Conservation (phyloP, 2,888 invertebrate genomes). For the Furcula furcula region DNA sequence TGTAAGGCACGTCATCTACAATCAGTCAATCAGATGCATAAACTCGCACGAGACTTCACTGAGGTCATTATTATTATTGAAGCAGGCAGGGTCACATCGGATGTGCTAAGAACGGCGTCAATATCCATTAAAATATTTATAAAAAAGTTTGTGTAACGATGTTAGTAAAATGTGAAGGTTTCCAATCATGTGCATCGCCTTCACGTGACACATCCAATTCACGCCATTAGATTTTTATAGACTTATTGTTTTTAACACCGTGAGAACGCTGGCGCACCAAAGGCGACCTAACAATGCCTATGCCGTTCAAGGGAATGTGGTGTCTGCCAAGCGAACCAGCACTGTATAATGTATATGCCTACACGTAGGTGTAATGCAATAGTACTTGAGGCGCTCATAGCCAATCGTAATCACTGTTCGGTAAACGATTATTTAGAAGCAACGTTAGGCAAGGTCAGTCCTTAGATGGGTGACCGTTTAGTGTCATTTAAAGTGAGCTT, state of each 20-base stretch:
- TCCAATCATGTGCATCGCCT: constrained; percentile 21
- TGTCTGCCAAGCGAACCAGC: not conserved
- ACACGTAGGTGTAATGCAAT: no score
- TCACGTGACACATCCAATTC: constrained; percentile 9
- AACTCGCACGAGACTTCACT: not conserved
- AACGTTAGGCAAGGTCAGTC: no score
- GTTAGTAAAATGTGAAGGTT: constrained; percentile 29
- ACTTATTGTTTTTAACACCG: constrained; percentile 1
- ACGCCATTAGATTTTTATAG: constrained; percentile 6
- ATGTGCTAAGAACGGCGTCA: constrained; percentile 19
- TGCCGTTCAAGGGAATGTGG: constrained; percentile 39
- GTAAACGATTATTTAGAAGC: no score
- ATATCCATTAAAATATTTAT: constrained; percentile 23
- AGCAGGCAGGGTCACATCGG: constrained; percentile 15
- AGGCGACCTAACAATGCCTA: constrained; percentile 38
- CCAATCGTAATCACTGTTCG: no score
- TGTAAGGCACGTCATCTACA: constrained; percentile 93
- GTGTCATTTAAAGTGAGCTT: no score
- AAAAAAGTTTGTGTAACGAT: constrained; percentile 12
- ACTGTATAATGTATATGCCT: no score
- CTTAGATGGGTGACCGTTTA: no score
- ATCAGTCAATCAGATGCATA: constrained; percentile 16
- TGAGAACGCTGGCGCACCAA: not conserved
- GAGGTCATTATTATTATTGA: constrained; percentile 4
- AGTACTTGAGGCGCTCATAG: no score